These are phyloP conservation scores for Metellina segmentata DNA, from an alignment of 2,888 invertebrate genomes.

Conservation along the genomic window DNA sequence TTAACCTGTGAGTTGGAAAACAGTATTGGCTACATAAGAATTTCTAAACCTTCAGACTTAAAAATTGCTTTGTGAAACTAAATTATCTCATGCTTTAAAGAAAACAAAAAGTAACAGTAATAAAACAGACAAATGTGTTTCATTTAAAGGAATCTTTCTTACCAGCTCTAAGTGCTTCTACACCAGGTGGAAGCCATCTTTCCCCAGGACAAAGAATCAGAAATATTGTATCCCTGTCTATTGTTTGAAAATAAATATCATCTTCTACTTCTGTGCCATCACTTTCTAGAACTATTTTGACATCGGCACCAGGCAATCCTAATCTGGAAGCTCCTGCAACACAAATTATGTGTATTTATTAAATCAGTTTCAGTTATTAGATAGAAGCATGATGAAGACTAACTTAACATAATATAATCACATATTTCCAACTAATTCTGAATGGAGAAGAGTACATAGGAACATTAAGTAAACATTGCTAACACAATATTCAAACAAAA, in stretches of 20 bases:
- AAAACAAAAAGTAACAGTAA: neutral
- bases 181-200: conserved; percentile 95
- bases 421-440: no score
- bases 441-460: no score
- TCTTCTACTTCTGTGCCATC: conserved; percentile 98
- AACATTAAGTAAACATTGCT: no score
- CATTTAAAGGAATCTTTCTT: conserved; percentile 77
- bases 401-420: no score
- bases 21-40: no score
- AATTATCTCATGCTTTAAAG: neutral
- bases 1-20: no score
- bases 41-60: no score
- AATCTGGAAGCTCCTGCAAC: conserved; percentile 72
- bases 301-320: conserved; percentile 73
- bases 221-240: conserved; percentile 89
- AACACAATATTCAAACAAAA: no score
- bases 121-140: neutral
- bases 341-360: neutral
- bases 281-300: conserved; percentile 90
- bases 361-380: no score
- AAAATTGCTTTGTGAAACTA: no score
- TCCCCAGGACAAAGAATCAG: conserved; percentile 91
- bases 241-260: conserved; percentile 95
- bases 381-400: no score
- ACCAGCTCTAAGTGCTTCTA: conserved; percentile 97